These are phyloP conservation scores for Sebastes steindachneri DNA, from an alignment of 2,797 vertebrate species.

Conservation along the genomic window DNA sequence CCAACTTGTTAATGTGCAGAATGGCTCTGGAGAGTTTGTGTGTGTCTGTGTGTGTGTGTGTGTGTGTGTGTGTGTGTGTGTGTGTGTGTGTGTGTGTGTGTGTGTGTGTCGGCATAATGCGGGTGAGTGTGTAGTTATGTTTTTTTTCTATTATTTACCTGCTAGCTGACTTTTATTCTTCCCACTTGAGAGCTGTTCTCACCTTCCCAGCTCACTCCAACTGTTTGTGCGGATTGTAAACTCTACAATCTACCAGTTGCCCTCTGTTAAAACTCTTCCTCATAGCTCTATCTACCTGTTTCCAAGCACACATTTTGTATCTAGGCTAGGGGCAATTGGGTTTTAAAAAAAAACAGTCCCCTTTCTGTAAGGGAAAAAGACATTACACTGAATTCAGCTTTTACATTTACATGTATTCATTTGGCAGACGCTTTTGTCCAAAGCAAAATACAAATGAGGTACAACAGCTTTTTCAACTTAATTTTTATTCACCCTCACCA, in stretches of 20 bases:
- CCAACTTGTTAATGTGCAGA: slow-evolving; percentile 50
- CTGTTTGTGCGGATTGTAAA: slow-evolving; percentile 34
- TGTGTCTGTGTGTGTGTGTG: neutral
- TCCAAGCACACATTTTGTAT: slow-evolving; percentile 5
- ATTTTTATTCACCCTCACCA: no score
- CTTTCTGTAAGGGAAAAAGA: neutral
- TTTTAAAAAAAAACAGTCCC: neutral
- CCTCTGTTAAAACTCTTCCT: neutral
- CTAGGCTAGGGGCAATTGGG: neutral
- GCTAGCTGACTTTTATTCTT: slow-evolving; percentile 50
- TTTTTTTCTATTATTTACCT: slow-evolving; percentile 41
- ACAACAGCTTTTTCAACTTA: neutral
- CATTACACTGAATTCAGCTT: neutral
- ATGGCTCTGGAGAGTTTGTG: slow-evolving; percentile 10
- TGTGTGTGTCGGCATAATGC: neutral
- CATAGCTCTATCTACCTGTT: neutral
- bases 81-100: neutral
- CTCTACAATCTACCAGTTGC: neutral
- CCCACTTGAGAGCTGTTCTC: slow-evolving; percentile 43
- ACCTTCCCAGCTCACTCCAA: slow-evolving; percentile 23
- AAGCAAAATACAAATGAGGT: neutral
- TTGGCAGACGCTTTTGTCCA: neutral
- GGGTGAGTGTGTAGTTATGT: slow-evolving; percentile 5
- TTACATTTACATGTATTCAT: neutral
- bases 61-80: neutral